Percentiles rank a stretch among this genome's conserved stretches.
Conservation (phyloP, 2,888 invertebrate species). For the Tetranychus truncatus region DNA sequence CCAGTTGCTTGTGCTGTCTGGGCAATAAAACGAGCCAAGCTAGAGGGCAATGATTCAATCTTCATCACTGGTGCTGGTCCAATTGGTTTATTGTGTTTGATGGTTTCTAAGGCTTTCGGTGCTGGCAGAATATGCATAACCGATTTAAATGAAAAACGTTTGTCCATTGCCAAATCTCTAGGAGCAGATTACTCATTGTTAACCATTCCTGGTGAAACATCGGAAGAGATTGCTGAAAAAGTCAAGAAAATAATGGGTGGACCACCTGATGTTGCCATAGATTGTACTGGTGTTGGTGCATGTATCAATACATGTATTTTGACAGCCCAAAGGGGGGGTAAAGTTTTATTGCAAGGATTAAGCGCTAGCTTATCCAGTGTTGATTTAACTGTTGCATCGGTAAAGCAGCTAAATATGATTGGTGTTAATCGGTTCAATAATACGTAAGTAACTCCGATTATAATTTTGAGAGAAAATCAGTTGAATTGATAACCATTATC, state of each 20-base stretch:
- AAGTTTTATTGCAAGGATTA: slow-evolving; percentile 18
- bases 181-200: slow-evolving; percentile 32
- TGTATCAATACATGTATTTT: slow-evolving; percentile 53
- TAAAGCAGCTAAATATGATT: slow-evolving; percentile 13
- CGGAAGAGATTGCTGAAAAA: slow-evolving; percentile 13
- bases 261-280: slow-evolving; percentile 31
- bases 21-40: slow-evolving; percentile 63
- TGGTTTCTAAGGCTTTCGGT: slow-evolving; percentile 30
- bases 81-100: slow-evolving; percentile 30
- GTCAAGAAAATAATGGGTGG: slow-evolving; percentile 16
- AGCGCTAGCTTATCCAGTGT: slow-evolving; percentile 58
- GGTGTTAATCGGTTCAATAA: slow-evolving; percentile 14
- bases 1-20: slow-evolving; percentile 84
- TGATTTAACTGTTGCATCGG: slow-evolving; percentile 63
- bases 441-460: slow-evolving; percentile 14
- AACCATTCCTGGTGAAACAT: slow-evolving; percentile 28
- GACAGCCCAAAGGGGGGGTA: slow-evolving; percentile 14
- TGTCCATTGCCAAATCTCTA: slow-evolving; percentile 32
- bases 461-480: no score
- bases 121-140: slow-evolving; percentile 29
- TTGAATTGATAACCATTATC: no score
- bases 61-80: slow-evolving; percentile 34
- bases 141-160: slow-evolving; percentile 31
- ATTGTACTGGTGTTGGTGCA: slow-evolving; percentile 54
- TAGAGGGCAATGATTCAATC: slow-evolving; percentile 39